Evolutionary conservation across 2,113 vertebrate species (phyloP).

Genomic region (Hippocampus comes): DNA sequence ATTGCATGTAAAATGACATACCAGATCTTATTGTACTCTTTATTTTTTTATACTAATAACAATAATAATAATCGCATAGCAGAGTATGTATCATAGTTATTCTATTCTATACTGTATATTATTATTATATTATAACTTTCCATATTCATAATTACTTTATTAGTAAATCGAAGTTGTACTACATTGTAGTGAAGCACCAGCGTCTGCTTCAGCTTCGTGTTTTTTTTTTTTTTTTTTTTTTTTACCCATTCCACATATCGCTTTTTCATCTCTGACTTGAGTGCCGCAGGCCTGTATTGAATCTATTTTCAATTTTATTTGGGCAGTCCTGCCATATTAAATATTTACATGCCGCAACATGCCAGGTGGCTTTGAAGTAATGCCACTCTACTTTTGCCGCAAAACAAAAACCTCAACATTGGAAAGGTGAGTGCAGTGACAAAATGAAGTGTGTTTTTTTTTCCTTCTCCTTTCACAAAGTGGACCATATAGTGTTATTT

Average conservation of each 20-base stretch:
- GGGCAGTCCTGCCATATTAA: background rate
- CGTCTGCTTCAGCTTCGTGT: too few species aligned
- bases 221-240: too few species aligned
- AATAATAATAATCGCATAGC: background rate
- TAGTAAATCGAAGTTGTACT: too few species aligned
- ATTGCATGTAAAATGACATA: background rate
- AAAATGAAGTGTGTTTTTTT: background rate
- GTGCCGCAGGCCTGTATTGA: background rate
- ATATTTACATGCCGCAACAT: background rate
- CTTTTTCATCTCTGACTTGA: background rate
- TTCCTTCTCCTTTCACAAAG: conserved; percentile 5
- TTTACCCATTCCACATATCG: background rate
- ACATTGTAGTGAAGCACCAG: too few species aligned
- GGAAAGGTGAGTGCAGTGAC: conserved; percentile 1
- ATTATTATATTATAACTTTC: too few species aligned
- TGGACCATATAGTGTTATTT: conserved; percentile 13
- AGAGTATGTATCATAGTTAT: background rate
- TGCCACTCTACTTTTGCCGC: background rate
- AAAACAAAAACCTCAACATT: background rate
- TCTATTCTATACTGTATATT: background rate
- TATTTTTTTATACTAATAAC: background rate
- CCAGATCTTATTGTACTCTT: background rate
- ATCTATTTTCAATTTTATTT: background rate
- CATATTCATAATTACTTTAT: too few species aligned
- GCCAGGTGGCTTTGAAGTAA: background rate